These are phyloP conservation scores for Lasioglossum zephyrum DNA, from an alignment of 2,888 invertebrate species.

Conservation along the genomic window DNA sequence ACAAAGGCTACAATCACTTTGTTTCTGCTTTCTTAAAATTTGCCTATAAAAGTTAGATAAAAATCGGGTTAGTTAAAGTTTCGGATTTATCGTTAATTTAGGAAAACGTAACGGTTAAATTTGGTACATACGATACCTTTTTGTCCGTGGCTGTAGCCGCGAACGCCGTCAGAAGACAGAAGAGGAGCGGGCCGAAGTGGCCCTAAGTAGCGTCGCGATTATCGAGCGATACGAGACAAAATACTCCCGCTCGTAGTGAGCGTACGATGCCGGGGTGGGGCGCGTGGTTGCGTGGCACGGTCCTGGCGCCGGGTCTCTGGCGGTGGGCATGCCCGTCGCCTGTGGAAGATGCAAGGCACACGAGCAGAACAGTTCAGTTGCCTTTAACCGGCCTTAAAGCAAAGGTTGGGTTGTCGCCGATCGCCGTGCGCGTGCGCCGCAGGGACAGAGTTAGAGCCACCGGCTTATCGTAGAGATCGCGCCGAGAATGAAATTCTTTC, in stretches of 20 bases:
- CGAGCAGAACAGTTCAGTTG: conserved; percentile 78
- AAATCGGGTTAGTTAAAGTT: no score
- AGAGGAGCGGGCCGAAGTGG: conserved; percentile 14
- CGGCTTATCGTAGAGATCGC: conserved; percentile 60
- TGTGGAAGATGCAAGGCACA: conserved; percentile 77
- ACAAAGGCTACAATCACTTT: no score
- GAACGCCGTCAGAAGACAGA: conserved; percentile 9
- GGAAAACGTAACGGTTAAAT: no score
- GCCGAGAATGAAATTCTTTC: conserved; percentile 74
- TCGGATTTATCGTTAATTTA: no score
- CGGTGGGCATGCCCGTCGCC: conserved; percentile 70
- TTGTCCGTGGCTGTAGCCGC: background rate
- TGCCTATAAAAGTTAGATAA: no score
- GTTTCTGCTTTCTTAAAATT: no score
- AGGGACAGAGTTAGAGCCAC: conserved; percentile 56
- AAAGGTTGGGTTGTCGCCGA: conserved; percentile 68
- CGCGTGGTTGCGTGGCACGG: conserved; percentile 30
- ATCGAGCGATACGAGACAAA: conserved; percentile 50
- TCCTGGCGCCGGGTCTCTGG: conserved; percentile 70
- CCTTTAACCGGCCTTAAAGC: conserved; percentile 79
- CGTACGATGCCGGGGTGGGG: conserved; percentile 33
- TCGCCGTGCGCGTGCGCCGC: conserved; percentile 65
- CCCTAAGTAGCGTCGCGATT: conserved; percentile 31
- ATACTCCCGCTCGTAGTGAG: conserved; percentile 6
- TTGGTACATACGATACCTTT: background rate